These are phyloP conservation scores for Vulpes lagopus DNA, from an alignment of 2,113 vertebrate genomes.

Conservation along the genomic window DNA sequence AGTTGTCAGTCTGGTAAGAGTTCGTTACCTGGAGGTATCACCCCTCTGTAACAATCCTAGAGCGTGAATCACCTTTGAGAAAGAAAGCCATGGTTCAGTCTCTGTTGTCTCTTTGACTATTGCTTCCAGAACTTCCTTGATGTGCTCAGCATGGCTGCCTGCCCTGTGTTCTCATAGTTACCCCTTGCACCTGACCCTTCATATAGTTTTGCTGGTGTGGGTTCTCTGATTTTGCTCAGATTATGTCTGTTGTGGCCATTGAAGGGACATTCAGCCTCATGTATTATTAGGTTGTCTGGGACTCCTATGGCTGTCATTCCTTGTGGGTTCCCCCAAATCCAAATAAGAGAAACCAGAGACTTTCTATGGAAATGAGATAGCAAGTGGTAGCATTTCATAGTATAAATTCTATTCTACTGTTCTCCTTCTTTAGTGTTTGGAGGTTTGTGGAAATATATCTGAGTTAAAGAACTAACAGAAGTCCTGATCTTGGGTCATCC, in stretches of 20 bases:
- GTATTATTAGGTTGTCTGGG: not conserved
- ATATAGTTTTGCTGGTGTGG: not conserved
- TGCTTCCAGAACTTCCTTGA: conserved; percentile 28
- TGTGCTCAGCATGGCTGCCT: not conserved
- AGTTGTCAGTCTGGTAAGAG: not conserved
- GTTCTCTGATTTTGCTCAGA: not conserved
- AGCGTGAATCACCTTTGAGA: not conserved
- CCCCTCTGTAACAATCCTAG: not conserved
- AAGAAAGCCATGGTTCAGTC: not conserved
- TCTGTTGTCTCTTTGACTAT: not conserved
- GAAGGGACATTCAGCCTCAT: not conserved
- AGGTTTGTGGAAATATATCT: not conserved
- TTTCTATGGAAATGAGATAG: not conserved
- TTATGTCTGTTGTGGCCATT: not conserved
- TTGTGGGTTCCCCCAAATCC: not conserved
- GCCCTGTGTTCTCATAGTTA: not conserved
- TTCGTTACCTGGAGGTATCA: not conserved
- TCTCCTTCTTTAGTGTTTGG: not conserved
- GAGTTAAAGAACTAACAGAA: not conserved
- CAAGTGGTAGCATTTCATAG: not conserved
- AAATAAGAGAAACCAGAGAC: not conserved
- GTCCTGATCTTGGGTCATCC: not conserved
- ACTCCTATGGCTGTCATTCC: not conserved
- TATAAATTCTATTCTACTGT: not conserved
- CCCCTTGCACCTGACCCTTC: not conserved